Conservation (phyloP, 2,113 vertebrate species). For the Colius striatus region DNA sequence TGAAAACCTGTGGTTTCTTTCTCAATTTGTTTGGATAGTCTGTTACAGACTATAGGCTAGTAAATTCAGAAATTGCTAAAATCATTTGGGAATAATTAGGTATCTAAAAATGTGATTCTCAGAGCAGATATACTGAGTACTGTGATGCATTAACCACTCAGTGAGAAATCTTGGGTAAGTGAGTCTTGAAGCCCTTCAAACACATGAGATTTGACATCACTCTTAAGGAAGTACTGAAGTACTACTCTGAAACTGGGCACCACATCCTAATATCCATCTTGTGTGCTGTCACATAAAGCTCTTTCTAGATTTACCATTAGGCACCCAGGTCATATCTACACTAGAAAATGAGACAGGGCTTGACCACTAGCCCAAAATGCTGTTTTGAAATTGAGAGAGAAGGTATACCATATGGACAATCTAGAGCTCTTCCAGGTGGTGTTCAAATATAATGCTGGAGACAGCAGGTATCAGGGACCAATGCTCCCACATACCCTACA, state of each 20-base stretch:
- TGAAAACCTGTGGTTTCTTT: background rate
- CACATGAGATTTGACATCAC: background rate
- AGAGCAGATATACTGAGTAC: background rate
- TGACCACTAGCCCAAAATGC: background rate
- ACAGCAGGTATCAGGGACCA: background rate
- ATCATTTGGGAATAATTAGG: background rate
- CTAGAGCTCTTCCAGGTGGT: background rate
- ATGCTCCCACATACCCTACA: background rate
- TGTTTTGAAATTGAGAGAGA: background rate
- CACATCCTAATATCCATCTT: background rate
- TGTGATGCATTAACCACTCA: fast-evolving
- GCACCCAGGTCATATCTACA: background rate
- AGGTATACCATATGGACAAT: background rate
- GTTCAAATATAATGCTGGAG: background rate
- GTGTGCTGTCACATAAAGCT: background rate
- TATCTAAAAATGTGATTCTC: background rate
- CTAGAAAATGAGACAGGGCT: background rate
- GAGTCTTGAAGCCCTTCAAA: background rate
- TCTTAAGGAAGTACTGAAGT: background rate
- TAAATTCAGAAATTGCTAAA: background rate
- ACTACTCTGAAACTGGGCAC: background rate
- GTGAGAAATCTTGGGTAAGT: background rate
- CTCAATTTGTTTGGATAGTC: background rate
- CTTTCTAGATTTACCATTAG: background rate
- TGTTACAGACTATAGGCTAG: background rate